Evolutionary conservation across 2,113 vertebrate genomes (phyloP).

Genomic region (Vimba vimba): DNA sequence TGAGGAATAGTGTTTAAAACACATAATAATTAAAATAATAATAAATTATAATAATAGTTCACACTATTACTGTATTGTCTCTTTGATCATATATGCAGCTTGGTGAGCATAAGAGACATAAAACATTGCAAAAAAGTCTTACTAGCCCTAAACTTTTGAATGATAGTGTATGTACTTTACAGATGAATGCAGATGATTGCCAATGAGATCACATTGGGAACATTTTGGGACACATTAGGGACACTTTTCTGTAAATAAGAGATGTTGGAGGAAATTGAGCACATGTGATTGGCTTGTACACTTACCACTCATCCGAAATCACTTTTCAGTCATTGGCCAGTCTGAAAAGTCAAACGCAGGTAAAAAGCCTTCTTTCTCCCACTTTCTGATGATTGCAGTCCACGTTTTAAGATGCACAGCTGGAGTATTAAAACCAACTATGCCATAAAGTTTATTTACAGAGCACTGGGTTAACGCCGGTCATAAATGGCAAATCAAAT

Average conservation of each 20-base stretch:
- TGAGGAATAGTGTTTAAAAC: too few species aligned
- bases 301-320: not conserved
- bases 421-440: conserved; percentile 48
- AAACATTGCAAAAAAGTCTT: not conserved
- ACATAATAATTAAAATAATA: too few species aligned
- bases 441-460: conserved; percentile 63
- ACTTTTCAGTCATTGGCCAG: conserved; percentile 35
- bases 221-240: too few species aligned
- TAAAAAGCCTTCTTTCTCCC: not conserved
- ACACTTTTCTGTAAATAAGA: not conserved
- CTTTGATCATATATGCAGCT: too few species aligned
- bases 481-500: conserved; percentile 62
- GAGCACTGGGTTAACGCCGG: conserved; percentile 58
- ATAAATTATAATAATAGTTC: too few species aligned
- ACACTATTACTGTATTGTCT: too few species aligned
- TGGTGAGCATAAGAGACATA: too few species aligned
- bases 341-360: conserved; percentile 46
- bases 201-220: not conserved
- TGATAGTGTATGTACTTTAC: not conserved
- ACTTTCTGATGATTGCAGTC: conserved; percentile 21
- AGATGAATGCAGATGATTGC: not conserved
- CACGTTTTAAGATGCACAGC: conserved; percentile 46
- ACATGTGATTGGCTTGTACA: not conserved
- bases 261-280: too few species aligned
- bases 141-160: not conserved